Conservation (phyloP, 2,888 invertebrate genomes). For the Pomacea canaliculata region DNA sequence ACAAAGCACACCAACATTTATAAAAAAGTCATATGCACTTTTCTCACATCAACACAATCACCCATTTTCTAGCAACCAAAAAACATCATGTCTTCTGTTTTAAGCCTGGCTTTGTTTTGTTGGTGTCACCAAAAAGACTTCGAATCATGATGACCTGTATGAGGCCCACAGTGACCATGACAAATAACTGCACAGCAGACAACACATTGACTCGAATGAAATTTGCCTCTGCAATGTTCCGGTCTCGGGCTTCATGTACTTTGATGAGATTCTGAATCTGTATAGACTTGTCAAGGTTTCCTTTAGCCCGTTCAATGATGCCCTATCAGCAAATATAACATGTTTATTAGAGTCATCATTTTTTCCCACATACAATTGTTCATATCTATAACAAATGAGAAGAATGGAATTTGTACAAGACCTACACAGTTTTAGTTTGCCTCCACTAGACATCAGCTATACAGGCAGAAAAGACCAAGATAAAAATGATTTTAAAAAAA, state of each 20-base stretch:
- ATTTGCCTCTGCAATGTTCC: constrained; percentile 85
- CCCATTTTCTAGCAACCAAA: too few species aligned
- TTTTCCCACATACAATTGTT: not conserved
- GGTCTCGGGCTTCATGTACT: constrained; percentile 84
- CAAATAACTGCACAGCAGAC: constrained; percentile 77
- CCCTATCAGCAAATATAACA: constrained; percentile 70
- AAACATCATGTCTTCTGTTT: constrained; percentile 15
- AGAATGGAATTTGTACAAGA: not conserved
- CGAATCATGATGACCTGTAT: constrained; percentile 81
- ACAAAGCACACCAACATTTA: too few species aligned
- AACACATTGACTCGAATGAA: constrained; percentile 85
- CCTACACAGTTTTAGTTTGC: not conserved
- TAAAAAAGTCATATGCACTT: too few species aligned
- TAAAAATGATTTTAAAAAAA: too few species aligned
- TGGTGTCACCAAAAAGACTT: constrained; percentile 80
- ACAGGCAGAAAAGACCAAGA: too few species aligned
- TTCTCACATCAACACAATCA: too few species aligned
- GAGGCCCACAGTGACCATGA: constrained; percentile 81
- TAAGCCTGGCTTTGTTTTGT: not conserved
- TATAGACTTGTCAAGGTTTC: constrained; percentile 63
- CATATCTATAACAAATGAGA: not conserved
- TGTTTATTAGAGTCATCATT: too few species aligned
- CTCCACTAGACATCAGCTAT: not conserved
- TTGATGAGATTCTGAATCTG: constrained; percentile 73
- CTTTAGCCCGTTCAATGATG: constrained; percentile 76